Base-by-base conservation (phyloP, 2,113 vertebrate species). In the Nymphicus hollandicus region DNA sequence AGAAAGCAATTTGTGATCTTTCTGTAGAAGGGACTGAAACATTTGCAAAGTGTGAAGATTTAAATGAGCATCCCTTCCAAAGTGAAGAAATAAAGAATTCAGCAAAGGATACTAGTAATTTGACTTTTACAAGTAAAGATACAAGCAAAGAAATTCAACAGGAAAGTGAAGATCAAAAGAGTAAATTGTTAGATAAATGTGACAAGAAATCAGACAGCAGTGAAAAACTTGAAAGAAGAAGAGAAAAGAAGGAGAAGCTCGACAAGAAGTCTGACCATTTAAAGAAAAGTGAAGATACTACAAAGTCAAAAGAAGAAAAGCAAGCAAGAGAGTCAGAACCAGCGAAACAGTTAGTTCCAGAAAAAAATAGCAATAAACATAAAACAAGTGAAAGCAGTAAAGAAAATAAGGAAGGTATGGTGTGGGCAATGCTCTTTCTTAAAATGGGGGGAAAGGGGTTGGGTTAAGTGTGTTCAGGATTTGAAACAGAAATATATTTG, bases 401-500 rank as follows among this genome's bases (percentile, higher is more conserved):
- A 97, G 99, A 99, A 98, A 96, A 98, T 37, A 99, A 99, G 97
- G 99, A 99, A 98, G 99, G 99, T 99, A 97, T 43, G 74, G 13
- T 68, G 41, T 83, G 77, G 65, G n/a, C 19, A 79, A 13, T 73
- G 33, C 2, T 80, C 7, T 50, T 90, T 11, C 33, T 76, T 74
- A 50, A 70, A 78, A 33, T 61, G 17, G 13, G 13, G 6, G 11
- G 6, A 5, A 35, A 27, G 13, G 4, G 10, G 61, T 8, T 17
- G 8, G 27, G 2, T 53, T 33, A 76, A 65, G 9, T 13, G 18
- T 68, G 29, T 84, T 69, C 19, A 41, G 20, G 39, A 68, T 13
- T 7, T 66, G 35, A 88, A 39, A 63, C 9, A 19, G 49, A 72
- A 70, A 19, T 74, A 5, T 74, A 25, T 74, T 78, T 84, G 55